Percentiles rank a stretch among this genome's conserved stretches.
Evolutionary conservation across 2,888 invertebrate genomes (phyloP).

Genomic region (Notodonta ziczac): DNA sequence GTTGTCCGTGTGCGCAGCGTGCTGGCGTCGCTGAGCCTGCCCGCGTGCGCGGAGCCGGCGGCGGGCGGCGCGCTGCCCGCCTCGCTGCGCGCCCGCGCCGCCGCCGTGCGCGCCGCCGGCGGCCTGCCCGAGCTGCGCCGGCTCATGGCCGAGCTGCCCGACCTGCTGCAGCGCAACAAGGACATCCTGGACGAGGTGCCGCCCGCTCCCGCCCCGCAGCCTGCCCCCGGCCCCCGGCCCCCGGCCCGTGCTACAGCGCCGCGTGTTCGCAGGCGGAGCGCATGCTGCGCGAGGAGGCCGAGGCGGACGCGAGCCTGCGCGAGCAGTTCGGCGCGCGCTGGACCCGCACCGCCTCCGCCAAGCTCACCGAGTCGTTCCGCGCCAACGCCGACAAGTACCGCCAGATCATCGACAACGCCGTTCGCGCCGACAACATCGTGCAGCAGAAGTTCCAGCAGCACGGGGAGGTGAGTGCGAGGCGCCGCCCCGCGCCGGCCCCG

Average conservation of each 20-base stretch:
- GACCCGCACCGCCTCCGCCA: constrained; percentile 94
- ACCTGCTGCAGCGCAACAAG: constrained; percentile 93
- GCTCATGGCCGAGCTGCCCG: constrained; percentile 94
- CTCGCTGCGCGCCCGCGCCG: constrained; percentile 94
- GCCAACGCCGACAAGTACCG: constrained; percentile 96
- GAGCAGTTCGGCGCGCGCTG: constrained; percentile 96
- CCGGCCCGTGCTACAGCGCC: constrained; percentile 55
- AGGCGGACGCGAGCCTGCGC: constrained; percentile 94
- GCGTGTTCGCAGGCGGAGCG: constrained; percentile 74
- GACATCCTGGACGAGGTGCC: constrained; percentile 95
- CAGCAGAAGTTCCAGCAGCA: constrained; percentile 93
- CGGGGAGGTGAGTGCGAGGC: constrained; percentile 62
- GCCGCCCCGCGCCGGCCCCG: not conserved
- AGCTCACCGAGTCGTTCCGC: constrained; percentile 95
- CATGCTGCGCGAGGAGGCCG: constrained; percentile 94
- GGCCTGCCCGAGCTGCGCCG: constrained; percentile 89
- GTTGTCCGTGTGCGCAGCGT: constrained; percentile 70
- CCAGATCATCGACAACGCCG: constrained; percentile 96
- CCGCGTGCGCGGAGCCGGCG: constrained; percentile 97
- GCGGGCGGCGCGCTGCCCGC: constrained; percentile 91
- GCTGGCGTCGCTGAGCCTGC: constrained; percentile 96
- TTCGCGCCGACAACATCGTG: constrained; percentile 92
- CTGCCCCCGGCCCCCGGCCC: constrained; percentile 51
- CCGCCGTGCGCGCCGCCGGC: constrained; percentile 89
- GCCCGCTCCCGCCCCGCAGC: not conserved